These are phyloP conservation scores for Pomacea maculata DNA, from an alignment of 1,140 invertebrate species.

Conservation along the genomic window DNA sequence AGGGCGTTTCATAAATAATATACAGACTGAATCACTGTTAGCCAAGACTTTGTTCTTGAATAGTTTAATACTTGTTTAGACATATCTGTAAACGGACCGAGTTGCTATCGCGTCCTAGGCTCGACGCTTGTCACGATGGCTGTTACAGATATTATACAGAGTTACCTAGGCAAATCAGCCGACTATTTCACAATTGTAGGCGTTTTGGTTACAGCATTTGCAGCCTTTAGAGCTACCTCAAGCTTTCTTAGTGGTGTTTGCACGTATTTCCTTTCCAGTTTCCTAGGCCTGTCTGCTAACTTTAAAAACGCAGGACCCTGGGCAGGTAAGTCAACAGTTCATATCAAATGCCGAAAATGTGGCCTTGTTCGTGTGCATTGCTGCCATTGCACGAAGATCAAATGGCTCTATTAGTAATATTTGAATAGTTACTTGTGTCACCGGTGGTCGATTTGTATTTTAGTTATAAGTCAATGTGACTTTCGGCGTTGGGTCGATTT, in stretches of 20 bases:
- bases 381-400: no score
- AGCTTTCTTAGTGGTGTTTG: constrained; percentile 20
- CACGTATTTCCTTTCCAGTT: constrained; percentile 23
- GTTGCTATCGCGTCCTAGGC: no score
- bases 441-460: no score
- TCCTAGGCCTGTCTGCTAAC: constrained; percentile 34
- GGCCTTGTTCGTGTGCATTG: no score
- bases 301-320: constrained; percentile 46
- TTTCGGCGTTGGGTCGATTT: no score
- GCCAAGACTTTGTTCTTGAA: no score
- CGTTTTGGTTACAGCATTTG: constrained; percentile 16
- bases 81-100: no score
- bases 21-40: no score
- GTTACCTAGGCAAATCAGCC: constrained; percentile 24
- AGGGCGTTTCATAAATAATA: no score
- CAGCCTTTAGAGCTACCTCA: constrained; percentile 27
- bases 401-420: not conserved
- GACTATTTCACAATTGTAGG: constrained; percentile 28
- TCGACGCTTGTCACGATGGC: not conserved
- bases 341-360: no score
- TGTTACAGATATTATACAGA: constrained; percentile 6
- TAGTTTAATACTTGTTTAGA: no score
- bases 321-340: constrained; percentile 41
- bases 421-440: not conserved
- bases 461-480: no score